Evolutionary conservation across 2,113 vertebrate genomes (phyloP).

Genomic region (Labeo rohita): DNA sequence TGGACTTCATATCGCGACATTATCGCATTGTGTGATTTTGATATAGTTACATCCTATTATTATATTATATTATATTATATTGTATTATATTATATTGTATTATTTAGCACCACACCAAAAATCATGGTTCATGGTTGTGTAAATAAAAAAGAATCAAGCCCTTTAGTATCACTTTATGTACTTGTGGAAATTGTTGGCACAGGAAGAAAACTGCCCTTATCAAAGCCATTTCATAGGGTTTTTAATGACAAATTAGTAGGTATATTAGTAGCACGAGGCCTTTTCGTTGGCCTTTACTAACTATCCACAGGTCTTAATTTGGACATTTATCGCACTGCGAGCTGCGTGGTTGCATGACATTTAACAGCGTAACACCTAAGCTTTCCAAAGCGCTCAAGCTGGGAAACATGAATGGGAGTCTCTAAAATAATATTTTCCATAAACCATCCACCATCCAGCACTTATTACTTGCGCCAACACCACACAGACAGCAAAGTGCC

Average conservation of each 20-base stretch:
- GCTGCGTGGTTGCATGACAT: slow-evolving; percentile 22
- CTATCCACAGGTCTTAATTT: slow-evolving; percentile 23
- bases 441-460: slow-evolving; percentile 12
- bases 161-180: neutral
- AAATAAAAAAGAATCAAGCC: neutral
- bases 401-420: slow-evolving; percentile 21
- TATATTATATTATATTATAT: too few relatives aligned
- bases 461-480: slow-evolving; percentile 18
- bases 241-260: slow-evolving; percentile 7
- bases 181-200: neutral
- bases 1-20: too few relatives aligned
- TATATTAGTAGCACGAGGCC: neutral
- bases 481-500: slow-evolving; percentile 22
- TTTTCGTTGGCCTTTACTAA: slow-evolving; percentile 7
- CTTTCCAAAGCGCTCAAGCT: slow-evolving; percentile 24
- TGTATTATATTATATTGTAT: too few relatives aligned
- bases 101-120: too few relatives aligned
- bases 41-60: too few relatives aligned
- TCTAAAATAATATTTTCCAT: slow-evolving; percentile 36
- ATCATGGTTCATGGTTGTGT: neutral
- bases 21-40: too few relatives aligned
- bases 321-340: neutral
- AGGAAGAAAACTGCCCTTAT: neutral
- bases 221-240: neutral
- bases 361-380: slow-evolving; percentile 34